Base-by-base conservation (phyloP, 2,888 invertebrate genomes). In the Ceratothoa steindachneri region DNA sequence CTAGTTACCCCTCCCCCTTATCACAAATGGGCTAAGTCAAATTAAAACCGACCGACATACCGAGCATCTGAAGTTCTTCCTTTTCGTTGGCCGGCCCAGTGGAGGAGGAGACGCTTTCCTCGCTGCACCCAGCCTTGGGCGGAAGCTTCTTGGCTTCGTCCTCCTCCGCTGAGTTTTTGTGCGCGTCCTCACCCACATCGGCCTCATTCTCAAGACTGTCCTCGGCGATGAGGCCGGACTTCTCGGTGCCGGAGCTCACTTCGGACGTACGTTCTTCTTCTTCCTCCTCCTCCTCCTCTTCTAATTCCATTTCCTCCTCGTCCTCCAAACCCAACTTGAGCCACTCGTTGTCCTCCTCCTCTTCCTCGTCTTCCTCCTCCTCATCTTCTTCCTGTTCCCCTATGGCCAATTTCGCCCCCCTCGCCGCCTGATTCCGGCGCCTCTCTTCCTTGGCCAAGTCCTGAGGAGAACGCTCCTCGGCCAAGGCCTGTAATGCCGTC, bases 281-380 rank as follows among this genome's bases (percentile, higher is more conserved):
- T 1, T 60, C 60, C 12, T 60, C 60, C 24, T 60, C 60, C 3
- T 24, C 27, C 2, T 60, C 60, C 12, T 60, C 60, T 7, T 60
- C 60, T 24, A 60, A 22, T 60, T 60, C 60, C 2, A 60, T 24
- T 60, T 60, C 60, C 12, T 60, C 60, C 12, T 60, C 60, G 27
- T 60, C 60, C 12, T 60, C 60, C 60, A 60, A 60, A n/a, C 60
- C 60, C 24, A 60, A 60, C 24, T 60, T 60, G 12, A 60, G 60
- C 60, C 60, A 60, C 19, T 60, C 60, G 24, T 60, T 60, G 3
- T 60, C 60, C 3, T 60, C 60, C 60, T 60, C 60, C 1, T 60
- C 41, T 15, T 41, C 41, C 41, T 41, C n/a, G n/a, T n/a, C 52
- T 51, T 51, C 52, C 1, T 2, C 52, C 19, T 19, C 52, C 41